Evolutionary conservation across 2,888 invertebrate species (phyloP).

Genomic region (Hedya salicella): DNA sequence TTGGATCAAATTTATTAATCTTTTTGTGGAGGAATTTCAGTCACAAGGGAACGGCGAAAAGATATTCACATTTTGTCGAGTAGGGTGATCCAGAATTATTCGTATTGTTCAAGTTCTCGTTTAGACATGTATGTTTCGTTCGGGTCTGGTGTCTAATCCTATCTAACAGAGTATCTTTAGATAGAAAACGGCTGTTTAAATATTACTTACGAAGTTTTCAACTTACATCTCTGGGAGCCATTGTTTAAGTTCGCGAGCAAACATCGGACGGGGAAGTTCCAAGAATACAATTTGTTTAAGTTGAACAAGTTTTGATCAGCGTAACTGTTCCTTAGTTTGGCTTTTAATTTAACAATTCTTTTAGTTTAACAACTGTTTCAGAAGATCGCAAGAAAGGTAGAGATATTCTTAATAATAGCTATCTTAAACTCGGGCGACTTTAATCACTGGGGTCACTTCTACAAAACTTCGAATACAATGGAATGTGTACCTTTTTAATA

Average conservation of each 20-base stretch:
- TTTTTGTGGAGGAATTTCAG: no score
- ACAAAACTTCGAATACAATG: no score
- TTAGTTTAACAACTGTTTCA: slow-evolving; percentile 1
- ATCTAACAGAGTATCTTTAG: not conserved
- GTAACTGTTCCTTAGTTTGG: slow-evolving; percentile 2
- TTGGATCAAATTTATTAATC: no score
- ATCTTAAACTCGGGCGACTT: not conserved
- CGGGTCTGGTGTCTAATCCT: no score
- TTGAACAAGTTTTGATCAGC: slow-evolving; percentile 11
- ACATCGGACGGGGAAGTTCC: slow-evolving; percentile 1
- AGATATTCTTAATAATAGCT: not conserved
- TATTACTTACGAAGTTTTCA: not conserved
- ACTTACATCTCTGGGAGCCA: not conserved
- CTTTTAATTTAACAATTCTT: slow-evolving; percentile 5
- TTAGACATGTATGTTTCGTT: no score
- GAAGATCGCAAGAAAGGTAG: not conserved
- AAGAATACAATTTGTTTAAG: slow-evolving; percentile 11
- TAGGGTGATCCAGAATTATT: no score
- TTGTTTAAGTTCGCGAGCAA: slow-evolving; percentile 10
- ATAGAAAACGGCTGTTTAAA: not conserved
- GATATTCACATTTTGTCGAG: no score
- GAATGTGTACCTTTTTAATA: no score
- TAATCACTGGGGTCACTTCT: no score
- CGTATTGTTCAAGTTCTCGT: no score
- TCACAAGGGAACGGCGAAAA: no score